phyloP scores from a whole-genome alignment of 2,888 invertebrate species.

The Drosophila kokeensis region DNA sequence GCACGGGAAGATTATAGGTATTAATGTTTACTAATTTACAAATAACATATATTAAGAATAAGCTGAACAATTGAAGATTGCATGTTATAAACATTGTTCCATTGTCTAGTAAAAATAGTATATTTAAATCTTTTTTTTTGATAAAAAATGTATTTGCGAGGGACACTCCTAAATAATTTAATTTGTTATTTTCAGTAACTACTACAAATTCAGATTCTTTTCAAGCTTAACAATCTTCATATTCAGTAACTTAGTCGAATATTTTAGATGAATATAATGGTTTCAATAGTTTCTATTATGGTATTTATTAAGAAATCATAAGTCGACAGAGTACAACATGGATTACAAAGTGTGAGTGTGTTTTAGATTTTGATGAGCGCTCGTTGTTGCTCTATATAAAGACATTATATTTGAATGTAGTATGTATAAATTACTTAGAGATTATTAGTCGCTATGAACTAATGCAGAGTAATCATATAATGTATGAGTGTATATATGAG shows the following conservation, averaged over 20 bases:
- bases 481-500: slow-evolving; percentile 28
- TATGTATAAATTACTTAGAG: slow-evolving; percentile 75
- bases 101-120: not conserved
- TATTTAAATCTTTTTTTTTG: not conserved
- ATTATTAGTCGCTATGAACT: slow-evolving; percentile 74
- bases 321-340: slow-evolving; percentile 68
- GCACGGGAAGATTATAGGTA: not conserved
- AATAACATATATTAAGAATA: not conserved
- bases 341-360: slow-evolving; percentile 54
- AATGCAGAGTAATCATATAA: slow-evolving; percentile 60
- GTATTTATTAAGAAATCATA: slow-evolving; percentile 78
- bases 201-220: not conserved
- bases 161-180: not conserved
- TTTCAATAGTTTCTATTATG: slow-evolving; percentile 40
- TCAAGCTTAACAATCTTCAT: not conserved
- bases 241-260: not conserved
- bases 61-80: not conserved
- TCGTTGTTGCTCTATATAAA: slow-evolving; percentile 46
- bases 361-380: slow-evolving; percentile 37
- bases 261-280: slow-evolving; percentile 6
- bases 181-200: slow-evolving; percentile 1
- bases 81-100: not conserved
- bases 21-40: not conserved
- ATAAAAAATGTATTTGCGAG: not conserved
- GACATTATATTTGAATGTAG: slow-evolving; percentile 51